Percentiles rank a stretch among this genome's conserved stretches.
Conservation (phyloP, 2,113 vertebrate species). For the Halichoeres trimaculatus region DNA sequence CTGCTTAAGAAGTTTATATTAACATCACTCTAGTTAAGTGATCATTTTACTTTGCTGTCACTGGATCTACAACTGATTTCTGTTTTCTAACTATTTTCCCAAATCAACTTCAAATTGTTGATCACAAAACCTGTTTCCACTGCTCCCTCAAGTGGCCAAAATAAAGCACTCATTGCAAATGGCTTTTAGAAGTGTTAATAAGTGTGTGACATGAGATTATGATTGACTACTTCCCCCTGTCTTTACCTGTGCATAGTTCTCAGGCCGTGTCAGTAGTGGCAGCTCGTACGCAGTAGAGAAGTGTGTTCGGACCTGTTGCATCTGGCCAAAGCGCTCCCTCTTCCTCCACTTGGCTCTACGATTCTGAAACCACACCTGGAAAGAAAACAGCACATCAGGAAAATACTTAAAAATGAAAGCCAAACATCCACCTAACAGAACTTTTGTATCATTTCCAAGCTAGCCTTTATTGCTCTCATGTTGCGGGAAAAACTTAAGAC, state of each 20-base stretch:
- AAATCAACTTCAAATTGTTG: too few species aligned
- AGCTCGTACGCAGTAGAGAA: slow-evolving; percentile 94
- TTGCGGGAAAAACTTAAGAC: background rate
- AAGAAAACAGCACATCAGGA: slow-evolving; percentile 45
- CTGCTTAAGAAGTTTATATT: too few species aligned
- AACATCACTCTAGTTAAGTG: too few species aligned
- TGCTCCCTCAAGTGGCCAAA: too few species aligned
- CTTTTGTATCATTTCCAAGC: slow-evolving; percentile 10
- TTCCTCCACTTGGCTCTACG: slow-evolving; percentile 96
- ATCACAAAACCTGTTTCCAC: too few species aligned
- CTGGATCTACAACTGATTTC: too few species aligned
- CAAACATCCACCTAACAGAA: slow-evolving; percentile 21
- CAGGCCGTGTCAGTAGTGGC: slow-evolving; percentile 91
- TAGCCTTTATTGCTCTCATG: slow-evolving; percentile 7
- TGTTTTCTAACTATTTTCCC: too few species aligned
- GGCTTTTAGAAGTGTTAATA: too few species aligned
- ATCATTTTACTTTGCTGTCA: too few species aligned
- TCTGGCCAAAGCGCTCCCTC: slow-evolving; percentile 94
- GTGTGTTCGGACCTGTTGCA: slow-evolving; percentile 97
- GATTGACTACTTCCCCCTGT: background rate
- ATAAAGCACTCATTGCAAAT: too few species aligned
- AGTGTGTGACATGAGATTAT: too few species aligned
- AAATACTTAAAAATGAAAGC: slow-evolving; percentile 6
- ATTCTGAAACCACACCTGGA: slow-evolving; percentile 97
- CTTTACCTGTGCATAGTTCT: slow-evolving; percentile 94